A percentile compares a stretch with the other conserved stretches of the same genome.
Conservation (phyloP, 2,113 vertebrate genomes). For the Eudyptes chrysolophus region DNA sequence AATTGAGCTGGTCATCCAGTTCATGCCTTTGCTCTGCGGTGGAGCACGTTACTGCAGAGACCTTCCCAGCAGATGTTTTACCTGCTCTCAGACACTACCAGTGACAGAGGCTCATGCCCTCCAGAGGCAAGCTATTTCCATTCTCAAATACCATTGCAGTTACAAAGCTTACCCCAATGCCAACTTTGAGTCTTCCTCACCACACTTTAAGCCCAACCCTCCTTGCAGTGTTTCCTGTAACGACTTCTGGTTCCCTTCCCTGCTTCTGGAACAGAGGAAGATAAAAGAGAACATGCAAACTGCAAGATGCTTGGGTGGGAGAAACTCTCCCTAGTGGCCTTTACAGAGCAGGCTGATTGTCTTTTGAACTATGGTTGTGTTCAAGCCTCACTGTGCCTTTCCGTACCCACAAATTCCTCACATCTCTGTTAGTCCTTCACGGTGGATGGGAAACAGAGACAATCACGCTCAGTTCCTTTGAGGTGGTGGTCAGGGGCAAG, state of each 20-base stretch:
- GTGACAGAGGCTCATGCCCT: neutral
- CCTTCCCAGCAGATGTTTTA: neutral
- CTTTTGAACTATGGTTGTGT: neutral
- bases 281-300: neutral
- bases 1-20: rapidly evolving
- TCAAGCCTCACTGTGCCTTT: neutral
- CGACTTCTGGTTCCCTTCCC: neutral
- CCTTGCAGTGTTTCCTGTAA: neutral
- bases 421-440: neutral
- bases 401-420: neutral
- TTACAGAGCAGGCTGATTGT: neutral
- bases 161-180: neutral
- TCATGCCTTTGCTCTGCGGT: neutral
- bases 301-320: neutral
- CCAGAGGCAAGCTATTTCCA: neutral
- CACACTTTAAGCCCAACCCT: neutral
- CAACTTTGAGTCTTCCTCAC: neutral
- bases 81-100: neutral
- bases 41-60: neutral
- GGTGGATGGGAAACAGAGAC: neutral
- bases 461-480: neutral
- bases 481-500: neutral
- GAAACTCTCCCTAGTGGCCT: neutral
- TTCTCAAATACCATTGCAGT: neutral
- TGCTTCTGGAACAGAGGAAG: neutral